These are phyloP conservation scores for Sialis lutaria DNA, from an alignment of 2,888 invertebrate species.

Conservation along the genomic window DNA sequence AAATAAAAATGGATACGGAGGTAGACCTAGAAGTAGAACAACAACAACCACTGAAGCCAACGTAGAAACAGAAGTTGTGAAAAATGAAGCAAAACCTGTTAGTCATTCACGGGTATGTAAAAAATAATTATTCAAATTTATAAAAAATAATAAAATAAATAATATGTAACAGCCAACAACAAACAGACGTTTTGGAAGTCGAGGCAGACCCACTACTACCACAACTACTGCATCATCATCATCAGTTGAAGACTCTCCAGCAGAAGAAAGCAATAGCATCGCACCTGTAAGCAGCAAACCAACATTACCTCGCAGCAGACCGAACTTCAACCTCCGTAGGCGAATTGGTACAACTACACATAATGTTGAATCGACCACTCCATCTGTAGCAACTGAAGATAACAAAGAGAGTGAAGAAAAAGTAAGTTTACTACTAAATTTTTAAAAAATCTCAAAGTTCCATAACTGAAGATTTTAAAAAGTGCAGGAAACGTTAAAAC, in stretches of 20 bases:
- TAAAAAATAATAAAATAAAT: background rate
- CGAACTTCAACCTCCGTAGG: constrained; percentile 21
- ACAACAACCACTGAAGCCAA: constrained; percentile 20
- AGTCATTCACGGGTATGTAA: constrained; percentile 17
- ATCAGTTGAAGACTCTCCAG: constrained; percentile 22
- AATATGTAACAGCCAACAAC: constrained; percentile 15
- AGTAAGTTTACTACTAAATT: constrained; percentile 7
- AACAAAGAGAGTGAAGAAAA: constrained; percentile 4
- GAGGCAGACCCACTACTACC: constrained; percentile 21
- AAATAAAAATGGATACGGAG: constrained; percentile 26
- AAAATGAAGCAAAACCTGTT: constrained; percentile 25
- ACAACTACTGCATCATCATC: constrained; percentile 23
- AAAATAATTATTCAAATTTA: background rate
- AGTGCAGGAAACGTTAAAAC: too few relatives aligned
- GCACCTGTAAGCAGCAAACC: constrained; percentile 20
- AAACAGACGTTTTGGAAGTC: constrained; percentile 19
- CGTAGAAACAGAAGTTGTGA: constrained; percentile 20
- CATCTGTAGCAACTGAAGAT: background rate
- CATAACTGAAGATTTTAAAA: too few relatives aligned
- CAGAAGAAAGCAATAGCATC: constrained; percentile 15
- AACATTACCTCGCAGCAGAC: constrained; percentile 29
- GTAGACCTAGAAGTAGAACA: constrained; percentile 26
- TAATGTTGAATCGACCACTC: constrained; percentile 12
- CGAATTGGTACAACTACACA: constrained; percentile 19
- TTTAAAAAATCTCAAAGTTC: too few relatives aligned